Conservation (phyloP, 1,140 invertebrate genomes). For the Cyphomyrmex costatus region DNA sequence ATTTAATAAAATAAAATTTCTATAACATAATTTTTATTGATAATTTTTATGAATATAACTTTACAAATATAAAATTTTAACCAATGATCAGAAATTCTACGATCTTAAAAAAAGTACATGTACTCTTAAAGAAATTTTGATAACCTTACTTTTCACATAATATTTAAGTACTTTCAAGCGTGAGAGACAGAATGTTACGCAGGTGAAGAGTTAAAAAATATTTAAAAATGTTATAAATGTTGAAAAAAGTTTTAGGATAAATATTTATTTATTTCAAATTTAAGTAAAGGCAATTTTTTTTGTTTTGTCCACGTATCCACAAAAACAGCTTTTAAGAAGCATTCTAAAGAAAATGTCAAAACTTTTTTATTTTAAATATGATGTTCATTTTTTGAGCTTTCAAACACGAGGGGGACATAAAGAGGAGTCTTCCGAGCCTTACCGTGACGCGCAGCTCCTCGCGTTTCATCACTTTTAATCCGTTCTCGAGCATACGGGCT, state of each 20-base stretch:
- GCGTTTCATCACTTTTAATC: conserved; percentile 37
- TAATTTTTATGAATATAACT: too few species aligned
- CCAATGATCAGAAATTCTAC: too few species aligned
- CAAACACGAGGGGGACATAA: background rate
- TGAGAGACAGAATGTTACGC: background rate
- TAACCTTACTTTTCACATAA: background rate
- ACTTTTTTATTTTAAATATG: background rate
- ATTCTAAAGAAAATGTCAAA: background rate
- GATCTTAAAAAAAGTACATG: too few species aligned
- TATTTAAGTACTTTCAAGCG: background rate
- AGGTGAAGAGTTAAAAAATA: background rate
- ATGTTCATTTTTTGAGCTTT: background rate
- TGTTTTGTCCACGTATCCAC: background rate
- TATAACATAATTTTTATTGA: too few species aligned
- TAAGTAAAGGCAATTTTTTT: background rate
- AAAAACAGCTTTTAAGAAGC: background rate
- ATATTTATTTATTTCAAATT: background rate
- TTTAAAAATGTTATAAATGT: background rate
- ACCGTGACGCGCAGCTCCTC: conserved; percentile 19
- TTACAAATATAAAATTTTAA: too few species aligned
- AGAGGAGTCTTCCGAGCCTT: background rate
- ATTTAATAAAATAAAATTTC: too few species aligned
- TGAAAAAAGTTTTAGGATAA: background rate
- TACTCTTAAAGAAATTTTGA: too few species aligned
- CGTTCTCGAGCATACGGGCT: conserved; percentile 65